Base-by-base conservation (phyloP, 2,888 invertebrate genomes). In the Leptodirus hochenwartii region DNA sequence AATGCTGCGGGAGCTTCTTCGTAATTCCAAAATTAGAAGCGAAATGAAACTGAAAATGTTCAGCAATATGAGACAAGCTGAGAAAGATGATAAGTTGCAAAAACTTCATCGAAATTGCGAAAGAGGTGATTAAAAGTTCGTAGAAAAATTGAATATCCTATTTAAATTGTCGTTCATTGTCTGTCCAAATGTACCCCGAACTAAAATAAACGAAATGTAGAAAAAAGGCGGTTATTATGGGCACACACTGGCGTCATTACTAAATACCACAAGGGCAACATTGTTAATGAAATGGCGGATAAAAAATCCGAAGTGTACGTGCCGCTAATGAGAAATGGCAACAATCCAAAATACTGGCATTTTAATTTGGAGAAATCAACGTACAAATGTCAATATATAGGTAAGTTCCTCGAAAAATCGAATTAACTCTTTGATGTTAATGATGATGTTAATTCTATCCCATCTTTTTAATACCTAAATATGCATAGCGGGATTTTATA, bases 301-400 rank as follows among this genome's bases (percentile, higher is more conserved):
- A 66, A 64, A 20, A 56, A 64, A 15, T 74, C 74, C 0, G 68
- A 70, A 37, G 46, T 70, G 15, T 67, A 69, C 47, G 72, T 67
- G 1, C 74, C 76, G 0, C 50, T 68, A 16, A 61, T 69, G 28
- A 49, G 74, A 17, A 62, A 69, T 43, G 76, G 76, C 0, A 66
- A 67, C 40, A 66, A 72, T 60, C 69, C 74, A 2, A 61, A 64
- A 35, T 59, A 65, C 25, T 55, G 66, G 37, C 71, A 71, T 39
- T 66, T 61, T 34, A 49, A 56, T 22, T 61, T 68, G 15, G 47
- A 49, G 22, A 47, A 53, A 23, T 43, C 44, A 25, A 30, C 46
- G 30, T 53, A 51, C 32, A 44, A 41, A 30, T 46, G 53, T 1
- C 51, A 52, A 34, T 54, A 46, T 36, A 44, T 44, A 26, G 51